These are phyloP conservation scores for Tolmerus cingulatus DNA, from an alignment of 2,888 invertebrate species.

Conservation along the genomic window DNA sequence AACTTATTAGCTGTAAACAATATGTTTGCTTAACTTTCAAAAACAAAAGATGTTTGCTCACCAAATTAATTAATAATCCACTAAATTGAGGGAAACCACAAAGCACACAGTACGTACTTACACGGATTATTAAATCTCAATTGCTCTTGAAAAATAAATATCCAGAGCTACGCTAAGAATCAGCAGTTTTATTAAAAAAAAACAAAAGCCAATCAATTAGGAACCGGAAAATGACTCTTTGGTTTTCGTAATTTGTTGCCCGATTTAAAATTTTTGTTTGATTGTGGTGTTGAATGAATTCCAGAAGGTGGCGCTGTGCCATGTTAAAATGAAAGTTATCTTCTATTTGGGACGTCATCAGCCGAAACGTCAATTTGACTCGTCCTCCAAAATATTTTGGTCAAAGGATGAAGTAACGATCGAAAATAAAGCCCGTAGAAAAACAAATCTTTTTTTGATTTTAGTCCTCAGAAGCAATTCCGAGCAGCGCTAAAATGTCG, in stretches of 20 bases:
- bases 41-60: too few relatives aligned
- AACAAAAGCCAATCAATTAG: not conserved
- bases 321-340: not conserved
- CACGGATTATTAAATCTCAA: too few relatives aligned
- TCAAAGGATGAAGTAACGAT: constrained; percentile 32
- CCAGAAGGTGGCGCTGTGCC: not conserved
- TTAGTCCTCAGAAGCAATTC: not conserved
- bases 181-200: not conserved
- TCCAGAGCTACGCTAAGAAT: not conserved
- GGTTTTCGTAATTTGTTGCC: not conserved
- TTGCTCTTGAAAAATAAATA: too few relatives aligned
- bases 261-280: not conserved
- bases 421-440: constrained; percentile 7
- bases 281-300: not conserved
- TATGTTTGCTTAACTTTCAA: too few relatives aligned
- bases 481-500: not conserved
- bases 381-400: constrained; percentile 34
- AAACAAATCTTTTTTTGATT: not conserved
- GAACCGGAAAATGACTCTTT: not conserved
- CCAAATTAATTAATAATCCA: too few relatives aligned
- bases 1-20: too few relatives aligned
- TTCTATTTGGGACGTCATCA: not conserved
- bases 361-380: not conserved
- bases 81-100: too few relatives aligned
- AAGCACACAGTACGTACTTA: too few relatives aligned